Conservation (phyloP, 2,888 invertebrate species). For the Heteromyza rotundicornis region DNA sequence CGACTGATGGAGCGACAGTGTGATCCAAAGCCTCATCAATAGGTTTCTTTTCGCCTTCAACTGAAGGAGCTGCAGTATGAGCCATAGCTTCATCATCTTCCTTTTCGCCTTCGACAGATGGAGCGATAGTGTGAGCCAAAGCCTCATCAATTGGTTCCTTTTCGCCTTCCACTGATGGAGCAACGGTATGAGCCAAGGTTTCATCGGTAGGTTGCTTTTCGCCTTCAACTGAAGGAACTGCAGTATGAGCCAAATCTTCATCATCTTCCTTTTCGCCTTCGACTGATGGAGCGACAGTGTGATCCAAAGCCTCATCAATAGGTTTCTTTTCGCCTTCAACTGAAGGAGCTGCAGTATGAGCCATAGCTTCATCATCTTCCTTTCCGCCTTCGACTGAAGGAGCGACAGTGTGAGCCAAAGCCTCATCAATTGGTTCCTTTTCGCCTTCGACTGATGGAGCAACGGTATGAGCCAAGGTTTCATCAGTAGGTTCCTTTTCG, state of each 20-base stretch:
- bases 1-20: conserved; percentile 21
- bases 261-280: not conserved
- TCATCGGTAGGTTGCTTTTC: too few relatives aligned
- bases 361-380: conserved; percentile 11
- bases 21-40: conserved; percentile 23
- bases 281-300: conserved; percentile 26
- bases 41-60: conserved; percentile 24
- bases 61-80: conserved; percentile 21
- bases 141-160: conserved; percentile 19
- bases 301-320: conserved; percentile 25
- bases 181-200: not conserved
- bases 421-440: not conserved
- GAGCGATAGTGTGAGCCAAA: conserved; percentile 15
- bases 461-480: not conserved
- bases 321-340: conserved; percentile 19
- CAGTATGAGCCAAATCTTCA: not conserved
- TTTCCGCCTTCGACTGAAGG: conserved; percentile 2
- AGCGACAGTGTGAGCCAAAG: conserved; percentile 21
- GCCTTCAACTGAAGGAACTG: not conserved
- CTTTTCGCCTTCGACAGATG: conserved; percentile 28
- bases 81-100: conserved; percentile 18
- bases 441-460: not conserved
- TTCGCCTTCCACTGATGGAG: conserved; percentile 11
- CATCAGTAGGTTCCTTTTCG: conserved; percentile 12
- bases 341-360: conserved; percentile 18